Evolutionary conservation across 2,888 invertebrate genomes (phyloP).

Genomic region (Caenorhabditis panamensis): DNA sequence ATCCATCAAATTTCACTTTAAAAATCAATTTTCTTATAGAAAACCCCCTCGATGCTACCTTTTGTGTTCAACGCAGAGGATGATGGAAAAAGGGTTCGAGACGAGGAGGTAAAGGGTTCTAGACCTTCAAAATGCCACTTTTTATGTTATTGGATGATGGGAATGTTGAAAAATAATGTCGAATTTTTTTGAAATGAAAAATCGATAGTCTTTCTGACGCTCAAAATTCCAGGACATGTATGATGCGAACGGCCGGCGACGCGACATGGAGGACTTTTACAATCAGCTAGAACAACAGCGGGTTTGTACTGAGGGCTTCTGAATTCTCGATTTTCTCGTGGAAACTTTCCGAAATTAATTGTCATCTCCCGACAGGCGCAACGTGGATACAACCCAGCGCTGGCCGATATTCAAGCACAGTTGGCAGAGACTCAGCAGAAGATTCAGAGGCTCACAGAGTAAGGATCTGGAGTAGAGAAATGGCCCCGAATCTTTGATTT

Average conservation of each 20-base stretch:
- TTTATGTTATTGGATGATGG: too few relatives aligned
- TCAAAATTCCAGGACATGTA: conserved; percentile 33
- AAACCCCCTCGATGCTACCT: conserved; percentile 49
- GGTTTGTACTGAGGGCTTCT: conserved; percentile 33
- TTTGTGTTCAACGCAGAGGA: conserved; percentile 56
- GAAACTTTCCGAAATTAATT: neutral
- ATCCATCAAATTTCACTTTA: neutral
- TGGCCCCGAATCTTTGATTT: neutral
- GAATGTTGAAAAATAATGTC: too few relatives aligned
- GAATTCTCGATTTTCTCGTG: neutral
- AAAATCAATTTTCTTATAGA: conserved; percentile 30
- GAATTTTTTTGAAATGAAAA: too few relatives aligned
- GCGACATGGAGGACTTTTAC: conserved; percentile 45
- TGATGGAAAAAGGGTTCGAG: conserved; percentile 32
- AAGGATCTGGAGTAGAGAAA: conserved; percentile 9
- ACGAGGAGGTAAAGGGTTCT: conserved; percentile 49
- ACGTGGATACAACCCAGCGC: neutral
- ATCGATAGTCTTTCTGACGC: neutral
- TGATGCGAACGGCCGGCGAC: conserved; percentile 30
- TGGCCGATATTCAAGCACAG: conserved; percentile 33
- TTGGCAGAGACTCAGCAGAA: conserved; percentile 40
- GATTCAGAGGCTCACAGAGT: conserved; percentile 50
- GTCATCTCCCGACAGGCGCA: conserved; percentile 20
- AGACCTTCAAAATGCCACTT: too few relatives aligned
- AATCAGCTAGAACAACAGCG: conserved; percentile 47